Conservation (phyloP, 2,113 vertebrate species). For the Echinops telfairi region DNA sequence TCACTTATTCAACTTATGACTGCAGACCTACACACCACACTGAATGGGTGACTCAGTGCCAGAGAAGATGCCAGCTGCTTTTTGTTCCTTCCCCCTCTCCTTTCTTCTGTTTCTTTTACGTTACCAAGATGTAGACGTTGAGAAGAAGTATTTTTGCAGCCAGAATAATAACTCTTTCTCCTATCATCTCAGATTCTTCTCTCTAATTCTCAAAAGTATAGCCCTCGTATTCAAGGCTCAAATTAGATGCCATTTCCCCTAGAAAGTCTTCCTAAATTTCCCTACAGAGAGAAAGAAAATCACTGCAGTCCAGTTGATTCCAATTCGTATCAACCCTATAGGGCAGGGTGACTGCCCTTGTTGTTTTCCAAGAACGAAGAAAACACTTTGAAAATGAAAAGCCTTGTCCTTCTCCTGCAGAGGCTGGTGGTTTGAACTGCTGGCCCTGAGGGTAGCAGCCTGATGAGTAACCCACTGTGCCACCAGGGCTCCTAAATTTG, state of each 20-base stretch:
- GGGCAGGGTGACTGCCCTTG: too few relatives aligned
- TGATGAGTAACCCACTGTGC: too few relatives aligned
- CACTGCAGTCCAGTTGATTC: too few relatives aligned
- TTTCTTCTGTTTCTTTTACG: not conserved
- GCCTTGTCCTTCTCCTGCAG: too few relatives aligned
- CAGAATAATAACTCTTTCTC: not conserved
- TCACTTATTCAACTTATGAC: not conserved
- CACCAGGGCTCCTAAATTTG: too few relatives aligned
- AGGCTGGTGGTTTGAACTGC: too few relatives aligned
- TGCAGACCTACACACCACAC: not conserved
- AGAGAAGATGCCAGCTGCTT: not conserved
- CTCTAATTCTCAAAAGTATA: not conserved
- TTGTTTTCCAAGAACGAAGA: too few relatives aligned
- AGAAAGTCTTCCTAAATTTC: constrained; percentile 9
- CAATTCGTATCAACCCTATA: too few relatives aligned
- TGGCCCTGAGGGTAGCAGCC: too few relatives aligned
- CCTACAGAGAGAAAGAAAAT: not conserved
- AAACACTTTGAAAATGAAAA: too few relatives aligned
- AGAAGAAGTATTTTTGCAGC: not conserved
- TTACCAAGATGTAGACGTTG: not conserved
- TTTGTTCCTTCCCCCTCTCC: not conserved
- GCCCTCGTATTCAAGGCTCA: not conserved
- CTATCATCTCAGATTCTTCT: constrained; percentile 29
- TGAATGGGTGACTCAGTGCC: not conserved
- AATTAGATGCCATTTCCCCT: constrained; percentile 14